A percentile compares a stretch with the other conserved stretches of the same genome.
These are phyloP conservation scores for Amiota mariae DNA, from an alignment of 2,888 invertebrate species.

Conservation along the genomic window DNA sequence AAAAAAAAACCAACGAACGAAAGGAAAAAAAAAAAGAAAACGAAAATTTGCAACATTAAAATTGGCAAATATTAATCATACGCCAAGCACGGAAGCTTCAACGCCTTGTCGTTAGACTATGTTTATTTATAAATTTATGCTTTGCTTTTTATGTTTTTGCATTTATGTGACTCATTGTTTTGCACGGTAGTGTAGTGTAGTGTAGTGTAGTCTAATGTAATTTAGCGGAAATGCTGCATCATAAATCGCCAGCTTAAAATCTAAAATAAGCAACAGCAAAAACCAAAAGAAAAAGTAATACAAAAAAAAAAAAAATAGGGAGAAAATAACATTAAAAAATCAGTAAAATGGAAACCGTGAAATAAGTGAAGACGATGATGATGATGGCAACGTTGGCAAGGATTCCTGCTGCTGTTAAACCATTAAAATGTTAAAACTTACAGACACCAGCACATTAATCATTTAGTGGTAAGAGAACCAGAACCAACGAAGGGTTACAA, in stretches of 20 bases:
- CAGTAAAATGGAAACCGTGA: neutral
- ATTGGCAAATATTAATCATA: constrained; percentile 24
- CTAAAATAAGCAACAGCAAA: constrained; percentile 2
- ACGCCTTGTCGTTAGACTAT: constrained; percentile 8
- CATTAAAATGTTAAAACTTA: constrained; percentile 51
- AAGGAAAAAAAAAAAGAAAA: no score
- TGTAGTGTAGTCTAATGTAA: constrained; percentile 15
- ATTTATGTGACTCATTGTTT: neutral
- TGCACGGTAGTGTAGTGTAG: neutral
- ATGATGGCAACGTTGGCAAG: neutral
- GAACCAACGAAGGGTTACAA: no score
- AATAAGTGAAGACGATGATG: constrained; percentile 7
- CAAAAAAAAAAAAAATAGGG: neutral
- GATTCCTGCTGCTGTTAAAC: constrained; percentile 44
- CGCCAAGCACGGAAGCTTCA: neutral
- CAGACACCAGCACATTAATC: constrained; percentile 53
- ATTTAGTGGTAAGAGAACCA: constrained; percentile 26
- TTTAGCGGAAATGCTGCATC: constrained; percentile 49
- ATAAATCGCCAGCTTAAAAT: constrained; percentile 27
- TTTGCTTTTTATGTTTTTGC: constrained; percentile 3
- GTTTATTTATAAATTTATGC: constrained; percentile 36
- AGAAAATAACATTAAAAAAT: constrained; percentile 20
- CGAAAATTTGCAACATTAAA: neutral
- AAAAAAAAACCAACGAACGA: no score
- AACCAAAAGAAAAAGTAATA: neutral